Percentiles rank a stretch among this genome's conserved stretches.
Conservation (phyloP, 2,797 vertebrate species). For the Myotis vivesi region DNA sequence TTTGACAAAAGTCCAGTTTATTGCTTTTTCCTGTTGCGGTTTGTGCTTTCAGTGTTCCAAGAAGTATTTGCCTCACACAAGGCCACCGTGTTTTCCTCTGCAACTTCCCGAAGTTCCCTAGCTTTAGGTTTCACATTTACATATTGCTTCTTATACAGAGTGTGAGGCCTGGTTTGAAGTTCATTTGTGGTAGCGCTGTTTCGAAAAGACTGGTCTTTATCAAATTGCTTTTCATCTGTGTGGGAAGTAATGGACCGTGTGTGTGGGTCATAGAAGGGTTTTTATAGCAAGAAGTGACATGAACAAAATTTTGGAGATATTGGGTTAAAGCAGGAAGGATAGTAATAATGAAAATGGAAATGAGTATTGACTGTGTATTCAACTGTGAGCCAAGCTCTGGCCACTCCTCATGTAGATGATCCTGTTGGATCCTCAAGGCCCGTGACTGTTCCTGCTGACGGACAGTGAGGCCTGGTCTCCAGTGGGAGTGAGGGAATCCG, state of each 20-base stretch:
- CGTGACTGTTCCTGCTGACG: neutral
- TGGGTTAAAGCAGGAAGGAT: neutral
- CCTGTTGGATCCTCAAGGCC: neutral
- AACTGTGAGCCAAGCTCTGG: neutral
- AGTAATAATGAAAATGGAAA: neutral
- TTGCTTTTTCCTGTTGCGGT: neutral
- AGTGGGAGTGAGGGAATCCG: neutral
- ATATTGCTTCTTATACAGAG: neutral
- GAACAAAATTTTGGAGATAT: neutral
- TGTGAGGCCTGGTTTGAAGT: neutral
- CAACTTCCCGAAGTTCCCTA: neutral
- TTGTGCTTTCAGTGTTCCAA: neutral
- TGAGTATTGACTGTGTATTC: neutral
- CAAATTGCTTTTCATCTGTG: constrained; percentile 21
- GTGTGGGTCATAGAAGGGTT: neutral
- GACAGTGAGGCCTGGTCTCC: neutral
- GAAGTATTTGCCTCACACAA: neutral
- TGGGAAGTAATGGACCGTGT: neutral
- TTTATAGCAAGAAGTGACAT: neutral
- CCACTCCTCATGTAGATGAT: neutral
- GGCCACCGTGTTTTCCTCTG: neutral
- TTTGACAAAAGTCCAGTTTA: neutral
- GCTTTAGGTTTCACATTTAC: neutral
- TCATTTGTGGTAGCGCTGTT: neutral
- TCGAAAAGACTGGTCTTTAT: neutral